Evolutionary conservation across 2,888 invertebrate species (phyloP), one percentile per base, ranked within the genome.

Genomic region (Peribatodes rhomboidaria): DNA sequence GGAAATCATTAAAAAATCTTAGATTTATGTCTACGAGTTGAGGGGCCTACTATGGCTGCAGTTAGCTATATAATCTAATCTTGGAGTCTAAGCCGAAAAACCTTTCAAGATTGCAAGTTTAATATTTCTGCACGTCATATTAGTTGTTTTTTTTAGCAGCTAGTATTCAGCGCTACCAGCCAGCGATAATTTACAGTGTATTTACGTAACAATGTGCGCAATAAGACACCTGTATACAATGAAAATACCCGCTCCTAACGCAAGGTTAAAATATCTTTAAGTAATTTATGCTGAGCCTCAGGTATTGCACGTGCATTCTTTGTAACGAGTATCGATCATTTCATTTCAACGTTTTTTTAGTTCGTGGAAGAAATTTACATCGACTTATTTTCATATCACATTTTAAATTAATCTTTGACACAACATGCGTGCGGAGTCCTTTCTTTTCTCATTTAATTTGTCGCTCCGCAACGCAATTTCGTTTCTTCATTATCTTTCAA

Each of bases 381-480:
- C 35, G 27, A 4, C 6, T 22, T 57, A 47, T 27, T 57, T 18
- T 37, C 22, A 35, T 39, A 16, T 31, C 13, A 1, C 20, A 39
- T 55, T 67, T 46, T 55, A 46, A 61, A 61, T 58, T 50, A 55
- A 65, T 54, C 46, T 41, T 57, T 58, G 35, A 55, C 58, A 47
- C 22, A 39, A 31, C 27, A 39, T 39, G 13, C 22, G 44, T 54
- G 41, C 16, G 13, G 18, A 33, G 33, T 35, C 7, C 55, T 35
- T 27, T 14, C 16, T 35, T 44, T 56, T 46, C 18, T 42, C 42
- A 22, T 35, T 61, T 37, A 50, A 52, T 44, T 18, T 47, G 20
- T 31, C 52, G 50, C 46, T 56, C 47, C 13, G 49, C 41, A 60
- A 70, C 65, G 72, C 68, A 79, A 78, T 80, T 75, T 72, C 53